These are phyloP conservation scores for Hypotaenidia okinawae DNA, from an alignment of 2,797 vertebrate genomes.

Conservation along the genomic window DNA sequence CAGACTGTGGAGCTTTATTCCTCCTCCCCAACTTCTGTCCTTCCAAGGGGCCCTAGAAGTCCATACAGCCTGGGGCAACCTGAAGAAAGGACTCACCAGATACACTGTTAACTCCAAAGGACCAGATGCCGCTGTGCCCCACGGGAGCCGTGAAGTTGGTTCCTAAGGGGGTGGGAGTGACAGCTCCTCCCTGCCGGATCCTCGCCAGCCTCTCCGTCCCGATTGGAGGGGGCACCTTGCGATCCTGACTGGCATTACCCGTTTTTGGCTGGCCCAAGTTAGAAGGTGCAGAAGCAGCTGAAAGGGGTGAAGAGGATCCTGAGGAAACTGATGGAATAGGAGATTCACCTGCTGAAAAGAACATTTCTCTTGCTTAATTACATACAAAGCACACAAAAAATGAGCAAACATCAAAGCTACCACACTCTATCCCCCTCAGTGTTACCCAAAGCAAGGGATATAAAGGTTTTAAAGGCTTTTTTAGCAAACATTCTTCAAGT, in stretches of 20 bases:
- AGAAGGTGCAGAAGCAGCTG: constrained; percentile 88
- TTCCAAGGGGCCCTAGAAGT: fast-evolving
- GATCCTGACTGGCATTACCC: constrained; percentile 85
- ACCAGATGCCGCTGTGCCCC: constrained; percentile 98
- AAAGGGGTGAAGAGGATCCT: constrained; percentile 91
- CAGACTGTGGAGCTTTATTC: neutral
- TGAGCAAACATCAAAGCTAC: neutral
- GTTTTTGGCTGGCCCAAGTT: constrained; percentile 89
- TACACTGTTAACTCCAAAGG: constrained; percentile 94
- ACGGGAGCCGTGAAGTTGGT: constrained; percentile 95
- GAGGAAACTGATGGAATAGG: constrained; percentile 93
- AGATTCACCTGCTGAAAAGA: constrained; percentile 90
- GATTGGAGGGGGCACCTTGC: constrained; percentile 96
- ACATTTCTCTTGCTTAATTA: constrained; percentile 78
- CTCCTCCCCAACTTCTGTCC: neutral
- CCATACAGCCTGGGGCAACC: too few relatives aligned
- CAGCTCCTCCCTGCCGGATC: constrained; percentile 94
- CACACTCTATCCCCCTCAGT: neutral
- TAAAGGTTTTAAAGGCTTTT: neutral
- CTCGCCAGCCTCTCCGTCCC: constrained; percentile 95
- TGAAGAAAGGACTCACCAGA: constrained; percentile 81
- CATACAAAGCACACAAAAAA: constrained; percentile 22
- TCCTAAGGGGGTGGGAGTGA: constrained; percentile 90
- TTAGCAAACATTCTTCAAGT: neutral
- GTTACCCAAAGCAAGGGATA: neutral